Conservation (phyloP, 1,140 invertebrate species). For the Parasteatoda tepidariorum region DNA sequence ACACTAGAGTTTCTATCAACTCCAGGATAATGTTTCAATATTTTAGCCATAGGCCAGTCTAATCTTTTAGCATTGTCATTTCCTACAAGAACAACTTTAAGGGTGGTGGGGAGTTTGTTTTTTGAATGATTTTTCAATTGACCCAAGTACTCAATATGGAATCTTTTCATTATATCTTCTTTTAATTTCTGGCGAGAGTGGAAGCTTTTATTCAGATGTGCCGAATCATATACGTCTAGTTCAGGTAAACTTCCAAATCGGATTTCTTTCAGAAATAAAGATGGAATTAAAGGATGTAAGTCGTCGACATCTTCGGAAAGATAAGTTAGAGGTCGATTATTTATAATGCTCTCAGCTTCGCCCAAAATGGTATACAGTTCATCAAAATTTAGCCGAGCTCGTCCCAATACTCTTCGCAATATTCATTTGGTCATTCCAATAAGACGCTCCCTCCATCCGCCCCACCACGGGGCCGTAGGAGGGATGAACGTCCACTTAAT, state of each 20-base stretch:
- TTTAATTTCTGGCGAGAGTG: not conserved
- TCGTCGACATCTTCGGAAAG: not conserved
- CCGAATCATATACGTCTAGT: not conserved
- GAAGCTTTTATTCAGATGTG: not conserved
- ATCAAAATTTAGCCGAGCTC: no score
- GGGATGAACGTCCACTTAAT: no score
- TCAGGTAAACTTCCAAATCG: not conserved
- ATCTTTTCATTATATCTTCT: not conserved
- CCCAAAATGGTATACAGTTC: no score
- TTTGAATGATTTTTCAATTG: not conserved
- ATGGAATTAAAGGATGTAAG: not conserved
- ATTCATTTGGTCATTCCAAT: no score
- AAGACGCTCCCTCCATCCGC: no score
- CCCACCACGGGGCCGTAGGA: no score
- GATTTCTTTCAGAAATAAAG: not conserved
- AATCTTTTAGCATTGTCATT: slow-evolving; percentile 6
- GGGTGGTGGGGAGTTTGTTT: not conserved
- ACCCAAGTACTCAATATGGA: not conserved
- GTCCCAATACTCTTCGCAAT: no score
- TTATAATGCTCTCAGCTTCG: not conserved
- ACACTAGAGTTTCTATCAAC: not conserved
- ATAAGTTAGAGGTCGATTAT: not conserved
- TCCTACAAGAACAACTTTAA: not conserved
- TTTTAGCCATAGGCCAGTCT: not conserved
- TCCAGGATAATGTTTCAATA: not conserved